Evolutionary conservation across 2,888 invertebrate genomes (phyloP), one percentile per base, ranked within the genome.

Genomic region (Apoderus coryli): DNA sequence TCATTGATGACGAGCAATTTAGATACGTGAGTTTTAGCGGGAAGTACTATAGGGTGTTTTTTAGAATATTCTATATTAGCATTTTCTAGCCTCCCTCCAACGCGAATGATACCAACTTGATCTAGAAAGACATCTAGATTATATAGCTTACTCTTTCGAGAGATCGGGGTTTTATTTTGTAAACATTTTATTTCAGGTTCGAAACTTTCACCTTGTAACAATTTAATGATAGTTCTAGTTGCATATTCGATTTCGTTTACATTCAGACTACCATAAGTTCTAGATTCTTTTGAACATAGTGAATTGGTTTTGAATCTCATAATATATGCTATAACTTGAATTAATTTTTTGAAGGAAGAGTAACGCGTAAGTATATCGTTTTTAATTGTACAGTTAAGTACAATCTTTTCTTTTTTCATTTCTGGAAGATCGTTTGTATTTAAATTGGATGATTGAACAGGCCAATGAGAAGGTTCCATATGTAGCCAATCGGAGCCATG

Each of bases 81-180:
- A 22, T 41, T 31, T 24, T 12, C 13, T 28, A 42, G 19, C 10
- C 43, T 22, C 10, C 38, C 41, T 3, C 40, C 41, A 9, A 40
- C 39, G 13, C 34, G 31, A 5, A 37, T 31, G 7, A 41, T n/a
- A 4, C 31, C 31, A 10, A 33, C 14, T 14, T 33, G 14, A 14
- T 34, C 37, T 14, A 41, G 22, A 24, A 39, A 31, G n/a, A 34
- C 40, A 13, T 33, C 26, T 7, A 40, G 14, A 11, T 22, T 5
- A 15, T n/a, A 10, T 24, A 34, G 10, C 25, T 30, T 31, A 14
- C 32, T 36, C 10, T 32, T 33, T 5, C 10, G 4, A 15, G 33
- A 33, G 13, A 33, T 23, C 11, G 14, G 15, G 11, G 10, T 15
- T 3, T n/a, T 10, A 10, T 31, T 22, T 14, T 10, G 28, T 23